These are phyloP conservation scores for Sprattus sprattus DNA, from an alignment of 2,113 vertebrate genomes.

Conservation along the genomic window DNA sequence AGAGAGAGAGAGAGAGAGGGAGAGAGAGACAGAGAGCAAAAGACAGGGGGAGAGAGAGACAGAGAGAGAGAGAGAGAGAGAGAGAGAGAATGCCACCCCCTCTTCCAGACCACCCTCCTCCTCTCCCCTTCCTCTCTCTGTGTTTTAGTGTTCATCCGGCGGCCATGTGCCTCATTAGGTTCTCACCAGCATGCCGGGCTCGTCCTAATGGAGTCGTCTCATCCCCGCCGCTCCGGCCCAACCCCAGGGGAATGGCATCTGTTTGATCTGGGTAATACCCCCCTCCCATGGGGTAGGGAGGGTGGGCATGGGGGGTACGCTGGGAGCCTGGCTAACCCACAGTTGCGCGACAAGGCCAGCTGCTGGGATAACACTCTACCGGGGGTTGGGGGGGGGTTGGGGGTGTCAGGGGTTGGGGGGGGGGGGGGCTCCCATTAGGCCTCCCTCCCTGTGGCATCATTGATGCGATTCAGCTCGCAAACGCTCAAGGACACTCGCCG, in stretches of 20 bases:
- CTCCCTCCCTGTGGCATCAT: background rate
- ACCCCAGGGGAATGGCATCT: background rate
- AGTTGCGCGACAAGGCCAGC: background rate
- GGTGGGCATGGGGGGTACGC: background rate
- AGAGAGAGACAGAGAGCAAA: background rate
- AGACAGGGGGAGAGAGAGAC: too few species aligned
- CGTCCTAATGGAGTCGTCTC: background rate
- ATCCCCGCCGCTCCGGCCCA: background rate
- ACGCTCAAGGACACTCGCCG: background rate
- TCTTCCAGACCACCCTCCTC: background rate
- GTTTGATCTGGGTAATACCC: constrained; percentile 18
- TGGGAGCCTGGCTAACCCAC: background rate
- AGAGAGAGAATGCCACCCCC: background rate
- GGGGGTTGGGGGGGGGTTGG: background rate
- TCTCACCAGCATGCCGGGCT: background rate
- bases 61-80: background rate
- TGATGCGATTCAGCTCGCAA: background rate
- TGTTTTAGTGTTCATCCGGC: background rate
- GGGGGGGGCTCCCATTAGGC: background rate
- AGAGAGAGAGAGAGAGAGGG: background rate
- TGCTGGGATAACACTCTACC: background rate
- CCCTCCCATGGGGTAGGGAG: background rate
- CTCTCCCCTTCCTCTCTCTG: constrained; percentile 22
- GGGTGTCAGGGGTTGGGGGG: background rate
- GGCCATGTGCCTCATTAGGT: background rate